phyloP scores from a whole-genome alignment of 1,140 invertebrate species.

The Dufourea novaeangliae region DNA sequence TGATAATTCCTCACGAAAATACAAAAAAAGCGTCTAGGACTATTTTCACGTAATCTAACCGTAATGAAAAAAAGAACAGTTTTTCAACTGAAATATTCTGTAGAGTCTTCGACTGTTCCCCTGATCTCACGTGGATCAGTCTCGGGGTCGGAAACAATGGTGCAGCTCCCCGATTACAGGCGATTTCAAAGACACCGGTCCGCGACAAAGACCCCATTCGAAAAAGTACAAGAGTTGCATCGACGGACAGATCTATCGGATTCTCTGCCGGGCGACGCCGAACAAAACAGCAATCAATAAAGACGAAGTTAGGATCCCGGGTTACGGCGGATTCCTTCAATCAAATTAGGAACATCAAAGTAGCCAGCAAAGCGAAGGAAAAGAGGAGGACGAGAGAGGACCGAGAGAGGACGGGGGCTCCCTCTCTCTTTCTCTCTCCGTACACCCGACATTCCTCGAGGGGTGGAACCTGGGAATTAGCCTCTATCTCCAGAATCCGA shows the following conservation, averaged over 20 bases:
- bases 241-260: constrained; percentile 4
- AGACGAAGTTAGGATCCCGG: constrained; percentile 79
- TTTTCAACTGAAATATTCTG: no score
- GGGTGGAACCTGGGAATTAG: constrained; percentile 80
- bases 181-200: constrained; percentile 31
- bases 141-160: constrained; percentile 9
- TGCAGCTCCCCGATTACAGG: constrained; percentile 22
- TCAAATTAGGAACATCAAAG: constrained; percentile 83
- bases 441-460: constrained; percentile 78
- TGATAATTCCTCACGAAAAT: no score
- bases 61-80: no score
- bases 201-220: constrained; percentile 11
- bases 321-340: constrained; percentile 81
- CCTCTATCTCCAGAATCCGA: constrained; percentile 78
- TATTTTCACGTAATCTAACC: no score
- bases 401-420: constrained; percentile 57
- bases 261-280: constrained; percentile 48
- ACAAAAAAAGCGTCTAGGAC: no score
- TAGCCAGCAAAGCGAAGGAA: constrained; percentile 73
- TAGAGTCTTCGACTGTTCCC: background rate
- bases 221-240: constrained; percentile 39
- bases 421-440: constrained; percentile 44
- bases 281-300: constrained; percentile 81
- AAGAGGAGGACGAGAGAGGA: constrained; percentile 66
- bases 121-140: no score